These are phyloP conservation scores for Muscina levida DNA, from an alignment of 2,888 invertebrate species.

Conservation along the genomic window DNA sequence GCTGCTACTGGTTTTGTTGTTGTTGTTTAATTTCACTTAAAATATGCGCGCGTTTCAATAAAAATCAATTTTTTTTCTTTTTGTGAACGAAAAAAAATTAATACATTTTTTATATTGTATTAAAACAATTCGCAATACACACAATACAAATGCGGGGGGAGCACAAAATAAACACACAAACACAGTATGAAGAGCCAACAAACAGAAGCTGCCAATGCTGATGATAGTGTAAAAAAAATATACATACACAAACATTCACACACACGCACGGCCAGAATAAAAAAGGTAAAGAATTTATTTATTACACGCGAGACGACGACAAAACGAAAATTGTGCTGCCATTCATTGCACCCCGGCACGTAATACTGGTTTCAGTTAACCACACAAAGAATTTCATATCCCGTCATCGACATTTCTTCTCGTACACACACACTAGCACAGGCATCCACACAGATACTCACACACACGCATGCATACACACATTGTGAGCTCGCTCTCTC, in stretches of 20 bases:
- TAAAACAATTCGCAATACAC: conserved; percentile 50
- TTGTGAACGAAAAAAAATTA: conserved; percentile 24
- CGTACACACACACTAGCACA: conserved; percentile 44
- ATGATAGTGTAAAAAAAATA: conserved; percentile 29
- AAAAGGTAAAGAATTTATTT: conserved; percentile 61
- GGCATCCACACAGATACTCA: conserved; percentile 57
- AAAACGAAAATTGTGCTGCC: conserved; percentile 72
- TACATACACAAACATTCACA: conserved; percentile 22
- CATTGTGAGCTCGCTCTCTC: conserved; percentile 27
- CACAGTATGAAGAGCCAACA: too few species aligned
- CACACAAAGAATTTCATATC: conserved; percentile 79
- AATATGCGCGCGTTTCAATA: conserved; percentile 29
- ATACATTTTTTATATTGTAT: conserved; percentile 44
- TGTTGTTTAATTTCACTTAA: conserved; percentile 27
- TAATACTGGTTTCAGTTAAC: conserved; percentile 77
- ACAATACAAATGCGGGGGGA: neutral
- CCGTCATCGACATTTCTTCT: conserved; percentile 71
- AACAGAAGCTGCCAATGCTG: conserved; percentile 31
- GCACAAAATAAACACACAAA: neutral
- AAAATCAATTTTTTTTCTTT: conserved; percentile 20
- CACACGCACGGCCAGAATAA: conserved; percentile 37
- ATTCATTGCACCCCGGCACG: conserved; percentile 79
- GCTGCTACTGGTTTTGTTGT: too few species aligned
- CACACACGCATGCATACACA: conserved; percentile 43
- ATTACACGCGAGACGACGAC: conserved; percentile 69